Evolutionary conservation across 2,888 invertebrate species (phyloP).

Genomic region (Orchestes rusci): DNA sequence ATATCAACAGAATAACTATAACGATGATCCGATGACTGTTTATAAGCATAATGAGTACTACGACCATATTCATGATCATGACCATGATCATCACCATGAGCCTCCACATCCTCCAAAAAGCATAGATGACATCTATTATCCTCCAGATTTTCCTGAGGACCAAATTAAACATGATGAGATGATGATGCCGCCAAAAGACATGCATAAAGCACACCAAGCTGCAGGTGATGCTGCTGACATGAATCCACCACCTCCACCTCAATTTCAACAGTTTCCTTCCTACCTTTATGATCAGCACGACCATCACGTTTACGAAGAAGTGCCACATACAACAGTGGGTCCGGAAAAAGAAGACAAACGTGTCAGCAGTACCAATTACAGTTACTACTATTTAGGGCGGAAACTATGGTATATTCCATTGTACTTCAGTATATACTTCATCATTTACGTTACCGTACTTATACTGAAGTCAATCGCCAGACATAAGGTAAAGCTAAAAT

Average conservation of each 20-base stretch:
- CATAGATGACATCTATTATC: slow-evolving; percentile 30
- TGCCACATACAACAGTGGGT: slow-evolving; percentile 42
- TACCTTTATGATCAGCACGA: slow-evolving; percentile 40
- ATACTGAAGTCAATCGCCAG: slow-evolving; percentile 65
- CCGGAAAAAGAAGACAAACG: slow-evolving; percentile 51
- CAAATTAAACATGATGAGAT: slow-evolving; percentile 14
- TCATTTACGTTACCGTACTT: slow-evolving; percentile 62
- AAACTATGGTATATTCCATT: slow-evolving; percentile 69
- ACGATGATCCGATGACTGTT: too few species aligned
- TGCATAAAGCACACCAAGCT: slow-evolving; percentile 6
- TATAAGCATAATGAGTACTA: too few species aligned
- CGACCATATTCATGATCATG: slow-evolving; percentile 3
- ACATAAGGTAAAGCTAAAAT: slow-evolving; percentile 62
- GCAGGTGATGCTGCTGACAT: not conserved
- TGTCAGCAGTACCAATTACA: slow-evolving; percentile 55
- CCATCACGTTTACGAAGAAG: slow-evolving; percentile 42
- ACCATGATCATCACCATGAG: slow-evolving; percentile 9
- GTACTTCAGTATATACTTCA: slow-evolving; percentile 67
- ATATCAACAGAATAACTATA: not conserved
- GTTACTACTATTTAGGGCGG: slow-evolving; percentile 68
- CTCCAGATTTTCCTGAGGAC: slow-evolving; percentile 27
- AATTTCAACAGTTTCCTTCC: slow-evolving; percentile 31
- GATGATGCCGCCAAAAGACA: slow-evolving; percentile 9
- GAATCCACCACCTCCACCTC: slow-evolving; percentile 9
- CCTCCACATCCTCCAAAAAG: slow-evolving; percentile 31